Percentiles rank a stretch among this genome's conserved stretches.
Evolutionary conservation across 2,888 invertebrate genomes (phyloP).

Genomic region (Pardosa pseudoannulata): DNA sequence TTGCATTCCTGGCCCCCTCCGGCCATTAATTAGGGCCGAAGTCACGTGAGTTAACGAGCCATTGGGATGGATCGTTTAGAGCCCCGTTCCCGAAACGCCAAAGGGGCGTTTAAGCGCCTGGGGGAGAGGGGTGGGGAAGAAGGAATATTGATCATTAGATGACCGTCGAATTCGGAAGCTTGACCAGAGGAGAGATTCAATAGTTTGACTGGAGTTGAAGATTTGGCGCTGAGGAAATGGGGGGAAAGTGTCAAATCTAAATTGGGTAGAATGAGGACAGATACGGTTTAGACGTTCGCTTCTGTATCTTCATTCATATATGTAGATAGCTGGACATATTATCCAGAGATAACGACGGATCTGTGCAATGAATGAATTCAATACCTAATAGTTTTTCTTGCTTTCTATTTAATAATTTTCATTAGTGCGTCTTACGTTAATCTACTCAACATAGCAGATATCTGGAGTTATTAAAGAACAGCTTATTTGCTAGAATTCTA

Average conservation of each 20-base stretch:
- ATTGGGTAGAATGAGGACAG: background rate
- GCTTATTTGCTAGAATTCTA: too few species aligned
- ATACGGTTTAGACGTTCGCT: too few species aligned
- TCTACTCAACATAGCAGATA: too few species aligned
- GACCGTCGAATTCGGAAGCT: slow-evolving; percentile 15
- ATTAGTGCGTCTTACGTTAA: too few species aligned
- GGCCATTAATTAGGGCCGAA: slow-evolving; percentile 71
- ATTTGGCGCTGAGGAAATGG: background rate
- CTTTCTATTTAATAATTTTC: too few species aligned
- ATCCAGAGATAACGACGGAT: too few species aligned
- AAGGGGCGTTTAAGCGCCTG: slow-evolving; percentile 14
- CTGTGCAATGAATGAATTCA: too few species aligned
- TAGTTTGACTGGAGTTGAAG: background rate
- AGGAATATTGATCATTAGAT: slow-evolving; percentile 19
- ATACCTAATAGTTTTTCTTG: too few species aligned
- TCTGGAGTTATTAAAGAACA: too few species aligned
- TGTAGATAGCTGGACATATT: too few species aligned
- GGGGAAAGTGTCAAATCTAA: background rate
- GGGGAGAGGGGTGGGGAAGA: background rate
- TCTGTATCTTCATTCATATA: too few species aligned
- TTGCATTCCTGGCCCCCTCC: slow-evolving; percentile 69
- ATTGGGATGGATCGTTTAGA: slow-evolving; percentile 58
- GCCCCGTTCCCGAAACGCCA: slow-evolving; percentile 13
- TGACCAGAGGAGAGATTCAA: slow-evolving; percentile 15
- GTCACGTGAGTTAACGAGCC: slow-evolving; percentile 62